These are phyloP conservation scores for Troides helena DNA, from an alignment of 2,888 invertebrate species.

Conservation along the genomic window DNA sequence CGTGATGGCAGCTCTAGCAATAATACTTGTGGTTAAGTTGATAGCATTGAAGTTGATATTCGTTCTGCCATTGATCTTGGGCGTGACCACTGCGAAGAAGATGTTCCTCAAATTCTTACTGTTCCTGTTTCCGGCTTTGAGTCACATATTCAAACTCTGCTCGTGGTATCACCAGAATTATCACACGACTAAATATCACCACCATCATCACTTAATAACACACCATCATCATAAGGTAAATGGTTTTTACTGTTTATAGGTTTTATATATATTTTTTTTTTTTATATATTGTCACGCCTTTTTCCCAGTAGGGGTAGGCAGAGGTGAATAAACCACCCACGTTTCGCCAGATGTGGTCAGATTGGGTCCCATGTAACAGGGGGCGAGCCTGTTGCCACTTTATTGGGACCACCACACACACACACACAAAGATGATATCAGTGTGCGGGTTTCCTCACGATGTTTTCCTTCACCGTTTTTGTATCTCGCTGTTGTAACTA, in stretches of 20 bases:
- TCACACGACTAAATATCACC: slow-evolving; percentile 88
- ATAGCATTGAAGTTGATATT: slow-evolving; percentile 90
- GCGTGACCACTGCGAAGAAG: slow-evolving; percentile 91
- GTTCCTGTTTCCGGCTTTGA: slow-evolving; percentile 90
- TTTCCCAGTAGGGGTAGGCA: no score
- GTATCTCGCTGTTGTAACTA: no score
- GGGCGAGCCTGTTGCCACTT: no score
- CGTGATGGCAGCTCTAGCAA: slow-evolving; percentile 86
- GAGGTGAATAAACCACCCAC: no score
- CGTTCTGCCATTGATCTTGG: slow-evolving; percentile 87
- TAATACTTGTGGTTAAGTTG: slow-evolving; percentile 88
- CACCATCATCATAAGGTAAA: slow-evolving; percentile 85
- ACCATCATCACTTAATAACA: slow-evolving; percentile 89
- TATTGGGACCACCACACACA: no score
- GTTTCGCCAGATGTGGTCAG: no score
- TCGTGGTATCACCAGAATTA: slow-evolving; percentile 88
- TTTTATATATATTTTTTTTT: no score
- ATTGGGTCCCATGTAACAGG: no score
- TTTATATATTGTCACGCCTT: no score
- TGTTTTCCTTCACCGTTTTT: no score
- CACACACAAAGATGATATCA: no score
- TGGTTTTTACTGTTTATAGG: neutral
- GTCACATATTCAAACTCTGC: slow-evolving; percentile 91
- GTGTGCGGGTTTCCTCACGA: no score
- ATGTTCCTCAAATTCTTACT: slow-evolving; percentile 88